Evolutionary conservation across 2,888 invertebrate genomes (phyloP).

Genomic region (Salticus scenicus): DNA sequence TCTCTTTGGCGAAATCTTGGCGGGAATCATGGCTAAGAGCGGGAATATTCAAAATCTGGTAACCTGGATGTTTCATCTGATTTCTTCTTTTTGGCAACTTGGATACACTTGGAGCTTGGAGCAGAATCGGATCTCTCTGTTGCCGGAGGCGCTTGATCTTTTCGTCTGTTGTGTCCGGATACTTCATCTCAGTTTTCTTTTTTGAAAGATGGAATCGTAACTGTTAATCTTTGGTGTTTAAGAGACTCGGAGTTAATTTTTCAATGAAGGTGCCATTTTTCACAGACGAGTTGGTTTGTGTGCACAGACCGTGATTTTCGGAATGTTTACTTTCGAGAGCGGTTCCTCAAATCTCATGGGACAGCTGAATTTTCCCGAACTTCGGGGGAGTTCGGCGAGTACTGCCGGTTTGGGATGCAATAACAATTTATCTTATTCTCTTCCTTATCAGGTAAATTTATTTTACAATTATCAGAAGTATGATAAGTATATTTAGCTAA

Average conservation of each 20-base stretch:
- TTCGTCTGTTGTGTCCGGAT: neutral
- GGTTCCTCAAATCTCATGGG: slow-evolving; percentile 53
- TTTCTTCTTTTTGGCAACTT: slow-evolving; percentile 4
- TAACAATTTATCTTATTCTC: slow-evolving; percentile 48
- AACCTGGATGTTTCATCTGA: slow-evolving; percentile 29
- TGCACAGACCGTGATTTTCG: neutral
- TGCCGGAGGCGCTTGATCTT: slow-evolving; percentile 1
- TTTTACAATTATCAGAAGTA: too few species aligned
- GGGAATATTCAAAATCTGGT: slow-evolving; percentile 30
- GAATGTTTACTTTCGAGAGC: slow-evolving; percentile 66
- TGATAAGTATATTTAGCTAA: too few species aligned
- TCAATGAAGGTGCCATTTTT: neutral
- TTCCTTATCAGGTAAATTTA: slow-evolving; percentile 51
- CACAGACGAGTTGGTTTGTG: neutral
- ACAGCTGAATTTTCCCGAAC: slow-evolving; percentile 64
- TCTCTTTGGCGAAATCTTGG: neutral
- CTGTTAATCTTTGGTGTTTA: neutral
- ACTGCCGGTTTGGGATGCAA: slow-evolving; percentile 39
- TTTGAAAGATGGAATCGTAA: neutral
- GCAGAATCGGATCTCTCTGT: neutral
- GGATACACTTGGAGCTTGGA: neutral
- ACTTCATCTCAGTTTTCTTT: neutral
- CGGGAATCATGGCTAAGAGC: slow-evolving; percentile 25
- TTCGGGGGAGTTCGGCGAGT: slow-evolving; percentile 43
- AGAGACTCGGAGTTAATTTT: neutral